These are phyloP conservation scores for Nasonovia ribisnigri DNA, from an alignment of 2,888 invertebrate genomes.

Conservation along the genomic window DNA sequence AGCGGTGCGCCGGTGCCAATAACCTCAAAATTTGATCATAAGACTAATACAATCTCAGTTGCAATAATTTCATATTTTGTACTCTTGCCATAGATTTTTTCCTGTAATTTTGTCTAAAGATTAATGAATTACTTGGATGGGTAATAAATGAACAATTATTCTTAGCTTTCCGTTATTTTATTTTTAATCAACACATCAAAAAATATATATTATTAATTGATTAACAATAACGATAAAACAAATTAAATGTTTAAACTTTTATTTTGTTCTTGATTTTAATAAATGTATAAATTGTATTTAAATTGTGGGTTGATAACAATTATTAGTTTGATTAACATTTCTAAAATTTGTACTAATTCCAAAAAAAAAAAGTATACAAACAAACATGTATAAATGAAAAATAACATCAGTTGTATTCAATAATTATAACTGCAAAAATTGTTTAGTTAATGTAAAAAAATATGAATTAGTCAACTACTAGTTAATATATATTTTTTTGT, in stretches of 20 bases:
- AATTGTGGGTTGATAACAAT: constrained; percentile 22
- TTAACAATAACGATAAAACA: neutral
- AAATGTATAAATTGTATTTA: constrained; percentile 37
- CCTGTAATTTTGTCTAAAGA: neutral
- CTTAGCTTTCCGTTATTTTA: neutral
- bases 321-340: constrained; percentile 52
- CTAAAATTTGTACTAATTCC: constrained; percentile 48
- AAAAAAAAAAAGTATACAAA: constrained; percentile 36
- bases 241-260: neutral
- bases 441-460: constrained; percentile 47
- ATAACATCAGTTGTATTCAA: constrained; percentile 21
- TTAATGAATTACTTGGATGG: neutral
- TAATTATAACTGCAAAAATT: constrained; percentile 34
- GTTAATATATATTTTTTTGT: constrained; percentile 48
- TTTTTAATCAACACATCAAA: constrained; percentile 39
- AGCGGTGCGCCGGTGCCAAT: neutral
- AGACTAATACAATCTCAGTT: too few species aligned
- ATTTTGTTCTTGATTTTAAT: constrained; percentile 8
- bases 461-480: constrained; percentile 25
- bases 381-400: constrained; percentile 15
- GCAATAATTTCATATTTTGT: neutral
- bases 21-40: neutral
- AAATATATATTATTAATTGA: constrained; percentile 23
- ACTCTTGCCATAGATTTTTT: neutral
- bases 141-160: neutral